Percentiles rank a stretch among this genome's conserved stretches.
These are phyloP conservation scores for Clarias magur DNA, from an alignment of 2,113 vertebrate species.

Conservation along the genomic window DNA sequence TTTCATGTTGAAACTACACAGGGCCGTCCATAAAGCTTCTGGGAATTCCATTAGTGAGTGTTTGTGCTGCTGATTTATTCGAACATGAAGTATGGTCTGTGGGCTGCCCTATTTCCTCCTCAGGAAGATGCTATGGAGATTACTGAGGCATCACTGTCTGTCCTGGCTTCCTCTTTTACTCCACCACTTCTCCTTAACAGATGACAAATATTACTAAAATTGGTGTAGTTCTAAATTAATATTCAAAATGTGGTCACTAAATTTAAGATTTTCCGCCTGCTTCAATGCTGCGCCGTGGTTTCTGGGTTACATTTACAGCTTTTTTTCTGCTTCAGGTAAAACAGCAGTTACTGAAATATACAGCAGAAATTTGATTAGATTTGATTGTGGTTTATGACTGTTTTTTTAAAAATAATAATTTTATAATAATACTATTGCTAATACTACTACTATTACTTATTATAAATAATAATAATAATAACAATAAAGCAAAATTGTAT, in stretches of 20 bases:
- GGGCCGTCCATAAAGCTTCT: constrained; percentile 28
- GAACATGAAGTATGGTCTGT: neutral
- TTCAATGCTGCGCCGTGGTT: neutral
- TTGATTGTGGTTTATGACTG: neutral
- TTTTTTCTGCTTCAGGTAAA: neutral
- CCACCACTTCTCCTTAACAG: constrained; percentile 33
- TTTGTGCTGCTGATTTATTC: constrained; percentile 24
- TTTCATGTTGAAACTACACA: constrained; percentile 12
- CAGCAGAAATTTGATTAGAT: neutral
- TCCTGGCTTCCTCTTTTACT: constrained; percentile 31
- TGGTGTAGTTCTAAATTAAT: neutral
- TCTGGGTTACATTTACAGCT: neutral
- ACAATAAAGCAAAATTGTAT: no score
- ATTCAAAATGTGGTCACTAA: neutral
- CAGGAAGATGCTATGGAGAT: constrained; percentile 23
- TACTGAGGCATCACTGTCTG: constrained; percentile 25
- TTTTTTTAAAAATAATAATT: neutral
- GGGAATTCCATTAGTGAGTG: constrained; percentile 24
- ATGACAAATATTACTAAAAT: constrained; percentile 25
- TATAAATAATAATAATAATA: no score
- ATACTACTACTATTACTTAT: no score
- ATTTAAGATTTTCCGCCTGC: neutral
- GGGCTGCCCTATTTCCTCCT: constrained; percentile 37
- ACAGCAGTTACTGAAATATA: neutral
- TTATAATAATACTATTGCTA: neutral